A percentile compares a stretch with the other conserved stretches of the same genome.
phyloP scores from a whole-genome alignment of 2,888 invertebrate genomes.

The Sthenelais limicola region DNA sequence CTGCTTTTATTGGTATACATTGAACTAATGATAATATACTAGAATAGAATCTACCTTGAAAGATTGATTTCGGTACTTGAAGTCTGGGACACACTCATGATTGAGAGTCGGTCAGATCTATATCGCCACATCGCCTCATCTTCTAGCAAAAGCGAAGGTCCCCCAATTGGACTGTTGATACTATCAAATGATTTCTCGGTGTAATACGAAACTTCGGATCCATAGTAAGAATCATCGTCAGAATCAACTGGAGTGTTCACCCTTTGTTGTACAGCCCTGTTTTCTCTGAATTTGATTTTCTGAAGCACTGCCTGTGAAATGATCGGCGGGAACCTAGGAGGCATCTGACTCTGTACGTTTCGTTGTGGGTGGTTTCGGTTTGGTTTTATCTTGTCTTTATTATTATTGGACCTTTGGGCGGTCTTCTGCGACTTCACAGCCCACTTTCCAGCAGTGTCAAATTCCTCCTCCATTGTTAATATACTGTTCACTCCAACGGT shows the following conservation, averaged over 20 bases:
- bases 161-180: neutral
- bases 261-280: constrained; percentile 24
- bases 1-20: neutral
- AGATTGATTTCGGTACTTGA: constrained; percentile 41
- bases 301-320: constrained; percentile 46
- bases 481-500: constrained; percentile 54
- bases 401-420: too few relatives aligned
- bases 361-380: constrained; percentile 41
- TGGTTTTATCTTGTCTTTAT: too few relatives aligned
- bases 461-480: too few relatives aligned
- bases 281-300: constrained; percentile 47
- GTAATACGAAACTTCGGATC: constrained; percentile 23
- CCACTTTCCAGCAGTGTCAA: too few relatives aligned
- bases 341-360: too few relatives aligned
- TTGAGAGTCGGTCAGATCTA: constrained; percentile 42
- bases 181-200: constrained; percentile 37
- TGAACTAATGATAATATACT: neutral
- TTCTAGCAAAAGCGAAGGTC: too few relatives aligned
- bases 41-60: neutral
- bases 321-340: constrained; percentile 46
- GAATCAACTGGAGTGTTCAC: constrained; percentile 25
- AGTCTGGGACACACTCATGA: constrained; percentile 44
- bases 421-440: too few relatives aligned
- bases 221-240: constrained; percentile 35
- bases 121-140: too few relatives aligned